phyloP scores from a whole-genome alignment of 2,113 vertebrate genomes.

The Pantherophis guttatus region DNA sequence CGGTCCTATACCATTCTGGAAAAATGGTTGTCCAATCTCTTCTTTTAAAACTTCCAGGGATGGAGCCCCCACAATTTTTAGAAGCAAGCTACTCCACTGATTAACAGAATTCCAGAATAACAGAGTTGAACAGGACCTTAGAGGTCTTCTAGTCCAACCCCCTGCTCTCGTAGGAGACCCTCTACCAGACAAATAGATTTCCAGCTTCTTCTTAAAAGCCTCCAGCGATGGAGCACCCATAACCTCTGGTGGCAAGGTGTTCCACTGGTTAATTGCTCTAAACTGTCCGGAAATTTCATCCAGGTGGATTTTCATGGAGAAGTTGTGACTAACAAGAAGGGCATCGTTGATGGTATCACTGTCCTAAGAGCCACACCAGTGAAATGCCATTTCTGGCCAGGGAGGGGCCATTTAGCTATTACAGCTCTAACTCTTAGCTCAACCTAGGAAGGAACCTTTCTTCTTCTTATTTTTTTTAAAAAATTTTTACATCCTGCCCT shows the following conservation, averaged over 20 bases:
- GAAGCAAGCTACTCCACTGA: no score
- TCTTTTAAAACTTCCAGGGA: no score
- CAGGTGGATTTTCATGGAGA: background rate
- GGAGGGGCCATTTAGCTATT: background rate
- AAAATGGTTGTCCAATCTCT: no score
- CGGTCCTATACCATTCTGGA: no score
- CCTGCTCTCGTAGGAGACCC: no score
- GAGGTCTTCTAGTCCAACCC: no score
- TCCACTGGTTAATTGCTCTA: background rate
- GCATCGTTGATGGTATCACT: background rate
- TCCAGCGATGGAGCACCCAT: background rate
- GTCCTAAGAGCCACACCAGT: background rate
- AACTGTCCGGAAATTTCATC: background rate
- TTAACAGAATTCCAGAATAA: no score
- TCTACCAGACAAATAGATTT: background rate
- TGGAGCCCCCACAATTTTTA: no score
- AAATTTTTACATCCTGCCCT: background rate
- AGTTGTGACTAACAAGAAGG: background rate
- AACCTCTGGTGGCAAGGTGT: background rate
- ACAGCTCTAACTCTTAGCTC: background rate
- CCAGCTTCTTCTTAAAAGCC: background rate
- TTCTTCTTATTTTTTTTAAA: background rate
- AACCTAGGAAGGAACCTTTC: background rate
- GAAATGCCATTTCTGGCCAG: background rate
- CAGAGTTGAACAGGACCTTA: no score